Percentiles rank a stretch among this genome's conserved stretches.
Conservation (phyloP, 2,797 vertebrate species). For the Acanthopagrus latus region DNA sequence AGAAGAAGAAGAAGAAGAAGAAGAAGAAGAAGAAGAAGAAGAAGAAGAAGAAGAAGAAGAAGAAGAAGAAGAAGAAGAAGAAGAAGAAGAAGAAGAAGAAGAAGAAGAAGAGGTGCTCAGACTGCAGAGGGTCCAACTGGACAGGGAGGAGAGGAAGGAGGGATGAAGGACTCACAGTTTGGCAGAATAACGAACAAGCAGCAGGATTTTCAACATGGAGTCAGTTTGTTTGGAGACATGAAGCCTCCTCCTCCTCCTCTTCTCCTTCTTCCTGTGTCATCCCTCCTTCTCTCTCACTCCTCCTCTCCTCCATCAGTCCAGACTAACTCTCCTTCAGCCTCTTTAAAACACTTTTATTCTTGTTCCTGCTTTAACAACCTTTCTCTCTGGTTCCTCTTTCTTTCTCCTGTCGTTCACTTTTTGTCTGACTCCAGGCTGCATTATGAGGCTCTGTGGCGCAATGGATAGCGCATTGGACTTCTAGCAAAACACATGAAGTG, state of each 20-base stretch:
- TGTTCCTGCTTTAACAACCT: no score
- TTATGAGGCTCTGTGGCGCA: constrained; percentile 92
- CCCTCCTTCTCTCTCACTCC: constrained; percentile 1
- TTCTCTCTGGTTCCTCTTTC: not conserved
- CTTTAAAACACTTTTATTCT: not conserved
- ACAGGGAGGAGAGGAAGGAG: no score
- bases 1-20: not conserved
- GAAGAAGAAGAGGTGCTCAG: no score
- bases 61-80: no score
- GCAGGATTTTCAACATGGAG: constrained; percentile 1
- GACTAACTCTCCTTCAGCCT: not conserved
- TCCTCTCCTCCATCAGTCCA: not conserved
- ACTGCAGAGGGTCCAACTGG: not conserved
- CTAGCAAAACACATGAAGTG: accelerated
- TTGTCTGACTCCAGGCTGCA: no score
- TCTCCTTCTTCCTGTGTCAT: not conserved
- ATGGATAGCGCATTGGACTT: constrained; percentile 94
- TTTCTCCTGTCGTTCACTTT: no score
- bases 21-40: no score
- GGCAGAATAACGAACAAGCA: constrained; percentile 26
- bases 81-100: no score
- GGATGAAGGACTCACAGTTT: not conserved
- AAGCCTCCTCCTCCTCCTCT: not conserved
- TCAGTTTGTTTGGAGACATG: constrained; percentile 16
- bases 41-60: no score